Evolutionary conservation across 2,888 invertebrate species (phyloP), one percentile per base, ranked within the genome.

Genomic region (Bhutanitis thaidina): DNA sequence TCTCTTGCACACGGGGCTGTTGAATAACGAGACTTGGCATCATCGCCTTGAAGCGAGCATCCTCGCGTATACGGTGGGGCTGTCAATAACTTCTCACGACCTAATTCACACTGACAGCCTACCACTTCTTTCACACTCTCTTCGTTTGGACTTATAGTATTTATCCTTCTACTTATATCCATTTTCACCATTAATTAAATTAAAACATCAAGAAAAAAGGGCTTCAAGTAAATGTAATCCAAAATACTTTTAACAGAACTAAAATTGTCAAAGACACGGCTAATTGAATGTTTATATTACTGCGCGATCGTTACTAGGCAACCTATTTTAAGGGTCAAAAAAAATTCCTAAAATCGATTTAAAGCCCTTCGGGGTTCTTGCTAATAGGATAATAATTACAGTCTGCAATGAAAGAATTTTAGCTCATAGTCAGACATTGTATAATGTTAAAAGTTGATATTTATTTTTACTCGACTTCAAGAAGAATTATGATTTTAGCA

Each of bases 81-180:
- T 16, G 87, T 85, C 1, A 87, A 71, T 51, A 89, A 56, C 60
- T 87, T 88, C 54, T 89, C 86, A 53, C 85, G 81, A 52, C 89
- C 89, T 56, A 89, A 56, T 58, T 85, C 86, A 54, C 89, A 89
- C 56, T 89, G 89, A 57, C 87, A 87, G 49, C 71, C 71, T 16
- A 68, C 70, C 40, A 71, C 75, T 56, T 60, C 77, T 55, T 63
- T 78, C n/a, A 66, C 16, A 57, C 71, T 70, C 10, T 76, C 73
- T 9, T 71, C 59, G 49, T 69, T 68, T 44, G 77, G 75, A 16
- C 74, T 56, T 52, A 84, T 83, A 10, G 30, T 12, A 29, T 70
- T 74, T 60, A 80, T 60, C 13, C 70, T 69, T 57, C 58, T 65
- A 20, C 56, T 58, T 7, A 50, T 48, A 53, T 77, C 69, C 72